phyloP scores from a whole-genome alignment of 2,113 vertebrate species.

The Phalacrocorax aristotelis region DNA sequence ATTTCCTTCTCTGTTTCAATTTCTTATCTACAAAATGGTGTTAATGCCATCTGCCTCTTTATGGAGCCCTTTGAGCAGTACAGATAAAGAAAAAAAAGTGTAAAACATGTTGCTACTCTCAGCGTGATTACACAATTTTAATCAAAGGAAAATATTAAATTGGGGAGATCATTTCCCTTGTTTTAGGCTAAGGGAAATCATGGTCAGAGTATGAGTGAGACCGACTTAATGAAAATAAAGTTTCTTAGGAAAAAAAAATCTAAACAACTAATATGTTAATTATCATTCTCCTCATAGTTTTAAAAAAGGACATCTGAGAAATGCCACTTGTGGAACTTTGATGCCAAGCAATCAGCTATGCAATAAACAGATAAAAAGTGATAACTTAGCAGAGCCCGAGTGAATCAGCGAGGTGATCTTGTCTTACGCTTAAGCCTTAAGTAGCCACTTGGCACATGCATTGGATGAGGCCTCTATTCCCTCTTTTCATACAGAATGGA shows the following conservation, averaged over 20 bases:
- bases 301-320: neutral
- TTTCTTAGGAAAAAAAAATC: neutral
- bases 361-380: neutral
- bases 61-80: neutral
- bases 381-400: neutral
- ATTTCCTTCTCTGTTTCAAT: neutral
- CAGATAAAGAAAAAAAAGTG: neutral
- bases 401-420: neutral
- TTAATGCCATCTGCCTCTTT: neutral
- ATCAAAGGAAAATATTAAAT: conserved; percentile 14
- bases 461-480: neutral
- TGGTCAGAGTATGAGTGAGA: neutral
- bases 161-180: neutral
- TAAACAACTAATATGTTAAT: neutral
- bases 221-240: neutral
- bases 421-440: neutral
- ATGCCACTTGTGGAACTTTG: neutral
- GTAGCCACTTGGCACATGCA: neutral
- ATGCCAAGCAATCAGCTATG: neutral
- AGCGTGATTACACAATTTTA: neutral
- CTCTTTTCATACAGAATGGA: neutral
- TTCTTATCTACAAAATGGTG: neutral
- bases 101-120: neutral
- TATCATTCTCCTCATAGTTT: neutral
- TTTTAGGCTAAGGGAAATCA: neutral